Conservation (phyloP, 2,113 vertebrate genomes). For the Pipa parva region DNA sequence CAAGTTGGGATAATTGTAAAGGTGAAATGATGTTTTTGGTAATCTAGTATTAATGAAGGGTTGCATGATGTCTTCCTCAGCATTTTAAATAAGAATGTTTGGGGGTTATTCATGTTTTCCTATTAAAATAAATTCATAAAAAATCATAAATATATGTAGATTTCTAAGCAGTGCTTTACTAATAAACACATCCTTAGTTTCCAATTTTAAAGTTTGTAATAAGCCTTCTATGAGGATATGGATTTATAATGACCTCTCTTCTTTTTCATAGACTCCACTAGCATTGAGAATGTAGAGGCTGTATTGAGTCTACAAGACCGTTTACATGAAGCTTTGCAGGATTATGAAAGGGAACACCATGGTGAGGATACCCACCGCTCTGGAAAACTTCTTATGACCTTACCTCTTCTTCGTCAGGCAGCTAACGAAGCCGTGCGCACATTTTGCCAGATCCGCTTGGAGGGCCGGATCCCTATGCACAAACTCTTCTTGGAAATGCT, state of each 20-base stretch:
- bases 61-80: too few species aligned
- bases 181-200: too few species aligned
- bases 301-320: constrained; percentile 96
- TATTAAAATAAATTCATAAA: too few species aligned
- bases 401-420: constrained; percentile 92
- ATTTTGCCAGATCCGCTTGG: constrained; percentile 97
- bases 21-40: too few species aligned
- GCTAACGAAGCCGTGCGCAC: constrained; percentile 95
- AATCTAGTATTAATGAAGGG: too few species aligned
- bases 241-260: constrained; percentile 40
- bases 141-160: too few species aligned
- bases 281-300: constrained; percentile 94
- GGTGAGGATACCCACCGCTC: constrained; percentile 90
- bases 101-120: too few species aligned
- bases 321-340: constrained; percentile 97
- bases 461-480: constrained; percentile 98
- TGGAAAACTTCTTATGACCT: constrained; percentile 95
- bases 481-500: constrained; percentile 99
- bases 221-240: too few species aligned
- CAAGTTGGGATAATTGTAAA: too few species aligned
- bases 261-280: constrained; percentile 82
- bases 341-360: constrained; percentile 92
- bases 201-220: too few species aligned
- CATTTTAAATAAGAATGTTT: too few species aligned
- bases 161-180: too few species aligned